Percentiles rank a stretch among this genome's conserved stretches.
These are phyloP conservation scores for Trematomus bernacchii DNA, from an alignment of 2,797 vertebrate species.

Conservation along the genomic window DNA sequence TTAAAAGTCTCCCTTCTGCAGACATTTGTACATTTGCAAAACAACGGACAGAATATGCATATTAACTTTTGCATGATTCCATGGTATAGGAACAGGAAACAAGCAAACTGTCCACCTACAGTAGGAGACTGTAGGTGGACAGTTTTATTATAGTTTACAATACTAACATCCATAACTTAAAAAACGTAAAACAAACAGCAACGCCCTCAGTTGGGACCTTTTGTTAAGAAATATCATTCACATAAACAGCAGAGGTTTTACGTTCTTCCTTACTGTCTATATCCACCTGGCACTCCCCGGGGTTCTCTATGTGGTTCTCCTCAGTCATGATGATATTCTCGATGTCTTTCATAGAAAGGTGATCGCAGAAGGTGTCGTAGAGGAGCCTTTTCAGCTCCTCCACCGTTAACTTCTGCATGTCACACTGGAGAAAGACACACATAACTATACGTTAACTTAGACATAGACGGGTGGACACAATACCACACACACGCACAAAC, in stretches of 20 bases:
- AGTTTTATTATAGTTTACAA: too few relatives aligned
- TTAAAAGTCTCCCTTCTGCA: constrained; percentile 2
- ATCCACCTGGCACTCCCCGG: constrained; percentile 93
- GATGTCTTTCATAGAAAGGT: constrained; percentile 99
- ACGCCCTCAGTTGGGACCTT: neutral
- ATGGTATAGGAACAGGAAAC: too few relatives aligned
- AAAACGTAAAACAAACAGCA: neutral
- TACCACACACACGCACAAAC: neutral
- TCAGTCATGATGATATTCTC: constrained; percentile 99
- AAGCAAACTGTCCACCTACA: too few relatives aligned
- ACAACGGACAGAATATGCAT: too few relatives aligned
- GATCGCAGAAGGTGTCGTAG: constrained; percentile 98
- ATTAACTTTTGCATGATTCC: too few relatives aligned
- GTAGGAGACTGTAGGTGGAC: too few relatives aligned
- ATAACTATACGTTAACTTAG: constrained; percentile 25
- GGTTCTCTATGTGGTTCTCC: constrained; percentile 96
- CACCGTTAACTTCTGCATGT: constrained; percentile 98
- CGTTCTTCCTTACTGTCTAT: constrained; percentile 93
- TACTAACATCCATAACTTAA: too few relatives aligned
- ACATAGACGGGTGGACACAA: neutral
- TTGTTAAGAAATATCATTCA: neutral
- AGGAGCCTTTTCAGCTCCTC: constrained; percentile 97
- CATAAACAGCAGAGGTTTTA: neutral
- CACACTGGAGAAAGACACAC: constrained; percentile 85
- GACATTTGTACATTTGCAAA: too few relatives aligned